phyloP scores from a whole-genome alignment of 2,797 vertebrate genomes.

The Hephaestus fuliginosus region DNA sequence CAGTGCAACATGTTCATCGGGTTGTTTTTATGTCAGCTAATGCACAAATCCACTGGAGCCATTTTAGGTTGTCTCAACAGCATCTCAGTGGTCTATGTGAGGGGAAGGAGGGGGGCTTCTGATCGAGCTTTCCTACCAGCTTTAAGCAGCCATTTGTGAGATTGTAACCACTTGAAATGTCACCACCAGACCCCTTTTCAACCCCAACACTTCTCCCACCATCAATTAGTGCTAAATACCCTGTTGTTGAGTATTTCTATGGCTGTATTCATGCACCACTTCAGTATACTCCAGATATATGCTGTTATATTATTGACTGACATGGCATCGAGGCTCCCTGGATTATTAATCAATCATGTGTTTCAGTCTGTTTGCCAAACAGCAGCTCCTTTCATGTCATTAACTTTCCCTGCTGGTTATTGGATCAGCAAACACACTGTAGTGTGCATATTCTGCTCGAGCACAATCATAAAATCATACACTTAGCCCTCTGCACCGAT shows the following conservation, averaged over 20 bases:
- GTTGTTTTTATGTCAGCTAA: not conserved
- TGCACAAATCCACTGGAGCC: constrained; percentile 12
- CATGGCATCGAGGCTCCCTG: constrained; percentile 54
- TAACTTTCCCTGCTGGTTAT: constrained; percentile 80
- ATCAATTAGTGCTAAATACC: constrained; percentile 36
- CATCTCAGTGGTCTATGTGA: not conserved
- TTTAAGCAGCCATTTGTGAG: constrained; percentile 29
- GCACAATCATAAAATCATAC: constrained; percentile 76
- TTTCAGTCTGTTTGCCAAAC: constrained; percentile 77
- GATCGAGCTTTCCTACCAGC: not conserved
- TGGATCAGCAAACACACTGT: constrained; percentile 79
- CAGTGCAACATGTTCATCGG: not conserved
- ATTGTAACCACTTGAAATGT: constrained; percentile 22
- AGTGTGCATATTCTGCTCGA: constrained; percentile 72
- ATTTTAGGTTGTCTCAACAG: constrained; percentile 14
- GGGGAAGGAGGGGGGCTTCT: constrained; percentile 4
- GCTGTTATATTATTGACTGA: constrained; percentile 66
- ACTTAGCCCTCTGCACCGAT: constrained; percentile 59
- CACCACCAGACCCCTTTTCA: not conserved
- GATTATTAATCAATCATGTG: constrained; percentile 72
- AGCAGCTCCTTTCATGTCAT: constrained; percentile 79
- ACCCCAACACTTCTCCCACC: constrained; percentile 22
- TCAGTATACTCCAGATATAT: constrained; percentile 56
- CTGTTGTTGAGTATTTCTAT: constrained; percentile 35
- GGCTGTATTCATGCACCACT: constrained; percentile 47